Evolutionary conservation across 2,888 invertebrate species (phyloP).

Genomic region (Agonopterix alstromeriana): DNA sequence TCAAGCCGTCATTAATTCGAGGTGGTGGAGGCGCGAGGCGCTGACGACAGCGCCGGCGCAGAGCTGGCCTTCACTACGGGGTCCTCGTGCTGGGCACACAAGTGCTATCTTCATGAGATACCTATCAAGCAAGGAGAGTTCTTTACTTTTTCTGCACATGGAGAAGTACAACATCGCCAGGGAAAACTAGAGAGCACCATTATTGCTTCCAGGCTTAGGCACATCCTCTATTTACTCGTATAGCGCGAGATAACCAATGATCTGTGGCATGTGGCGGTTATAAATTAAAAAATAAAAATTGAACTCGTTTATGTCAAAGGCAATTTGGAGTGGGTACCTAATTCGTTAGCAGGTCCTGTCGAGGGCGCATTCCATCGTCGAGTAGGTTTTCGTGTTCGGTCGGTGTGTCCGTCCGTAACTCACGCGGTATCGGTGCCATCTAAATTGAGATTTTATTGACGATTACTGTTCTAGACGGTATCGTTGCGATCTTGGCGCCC

Average conservation of each 20-base stretch:
- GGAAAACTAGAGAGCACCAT: no score
- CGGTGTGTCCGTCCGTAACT: constrained; percentile 69
- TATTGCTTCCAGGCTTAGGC: no score
- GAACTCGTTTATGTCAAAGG: constrained; percentile 30
- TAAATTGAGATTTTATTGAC: constrained; percentile 77
- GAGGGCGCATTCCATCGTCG: constrained; percentile 65
- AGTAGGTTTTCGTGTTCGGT: constrained; percentile 74
- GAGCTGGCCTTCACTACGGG: background rate
- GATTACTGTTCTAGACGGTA: constrained; percentile 74
- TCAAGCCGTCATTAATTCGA: constrained; percentile 41
- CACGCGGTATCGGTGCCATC: constrained; percentile 72
- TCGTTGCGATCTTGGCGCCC: constrained; percentile 76
- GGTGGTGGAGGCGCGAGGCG: constrained; percentile 3
- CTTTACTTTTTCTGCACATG: no score
- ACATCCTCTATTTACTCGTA: no score
- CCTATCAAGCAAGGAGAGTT: no score
- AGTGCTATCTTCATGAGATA: no score
- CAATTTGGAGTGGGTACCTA: constrained; percentile 49
- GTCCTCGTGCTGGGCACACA: no score
- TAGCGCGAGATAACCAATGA: no score
- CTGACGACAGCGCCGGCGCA: background rate
- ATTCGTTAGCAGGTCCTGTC: constrained; percentile 72
- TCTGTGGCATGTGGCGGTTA: background rate
- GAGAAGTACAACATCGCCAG: no score
- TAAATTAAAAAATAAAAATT: constrained; percentile 34